These are phyloP conservation scores for Ennomos quercinarius DNA, from an alignment of 2,888 invertebrate genomes.

Conservation along the genomic window DNA sequence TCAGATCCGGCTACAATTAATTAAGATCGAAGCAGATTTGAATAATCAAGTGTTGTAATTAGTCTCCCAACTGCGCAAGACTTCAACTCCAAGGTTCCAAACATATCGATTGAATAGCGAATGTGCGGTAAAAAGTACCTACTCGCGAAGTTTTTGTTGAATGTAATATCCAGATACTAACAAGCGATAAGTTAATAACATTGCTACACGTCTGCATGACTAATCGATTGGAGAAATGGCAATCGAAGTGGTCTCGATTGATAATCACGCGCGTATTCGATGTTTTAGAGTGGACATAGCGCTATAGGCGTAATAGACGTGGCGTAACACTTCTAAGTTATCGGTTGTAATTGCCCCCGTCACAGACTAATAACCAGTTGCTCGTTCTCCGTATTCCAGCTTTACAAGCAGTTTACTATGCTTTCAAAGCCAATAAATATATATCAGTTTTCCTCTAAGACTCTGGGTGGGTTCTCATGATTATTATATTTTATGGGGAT, in stretches of 20 bases:
- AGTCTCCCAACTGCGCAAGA: conserved; percentile 39
- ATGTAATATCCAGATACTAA: conserved; percentile 51
- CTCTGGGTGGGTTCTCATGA: neutral
- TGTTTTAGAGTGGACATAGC: conserved; percentile 20
- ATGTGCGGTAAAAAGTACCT: conserved; percentile 40
- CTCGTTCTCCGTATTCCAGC: conserved; percentile 31
- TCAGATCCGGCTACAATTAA: conserved; percentile 58
- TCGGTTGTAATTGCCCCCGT: conserved; percentile 45
- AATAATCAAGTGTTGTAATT: conserved; percentile 46
- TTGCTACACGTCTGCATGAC: conserved; percentile 54
- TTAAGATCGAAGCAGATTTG: conserved; percentile 49
- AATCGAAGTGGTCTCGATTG: conserved; percentile 48
- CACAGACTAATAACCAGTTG: conserved; percentile 41
- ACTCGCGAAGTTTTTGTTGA: conserved; percentile 27
- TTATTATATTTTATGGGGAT: neutral
- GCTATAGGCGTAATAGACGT: conserved; percentile 38
- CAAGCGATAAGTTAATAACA: conserved; percentile 52
- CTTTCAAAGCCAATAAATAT: conserved; percentile 6
- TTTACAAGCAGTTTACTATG: conserved; percentile 19
- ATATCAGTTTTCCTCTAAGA: conserved; percentile 6
- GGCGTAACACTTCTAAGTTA: conserved; percentile 47
- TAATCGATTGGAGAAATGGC: conserved; percentile 57
- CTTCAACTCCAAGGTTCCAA: conserved; percentile 43
- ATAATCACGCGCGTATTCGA: conserved; percentile 38
- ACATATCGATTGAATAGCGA: conserved; percentile 46